Evolutionary conservation across 2,888 invertebrate genomes (phyloP), one percentile per base, ranked within the genome.

Genomic region (Dasysyrphus albostriatus): DNA sequence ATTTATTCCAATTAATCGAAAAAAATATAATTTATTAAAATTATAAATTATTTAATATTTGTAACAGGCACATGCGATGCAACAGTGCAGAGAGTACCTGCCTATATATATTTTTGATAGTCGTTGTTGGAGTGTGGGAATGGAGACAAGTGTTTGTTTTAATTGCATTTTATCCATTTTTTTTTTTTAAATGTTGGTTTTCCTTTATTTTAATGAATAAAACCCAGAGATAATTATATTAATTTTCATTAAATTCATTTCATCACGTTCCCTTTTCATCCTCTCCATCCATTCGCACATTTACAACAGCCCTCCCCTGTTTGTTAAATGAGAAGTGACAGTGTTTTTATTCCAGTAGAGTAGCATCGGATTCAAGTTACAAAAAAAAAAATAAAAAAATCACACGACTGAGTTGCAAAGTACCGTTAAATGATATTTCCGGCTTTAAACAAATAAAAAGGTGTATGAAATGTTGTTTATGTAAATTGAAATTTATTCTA

Each of bases 281-380:
- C 12, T 10, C 19, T 1, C 6, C 54, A 51, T 12, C 24, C 51
- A 51, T 29, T 14, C 29, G 29, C 54, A 19, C 39, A 24, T 42
- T 42, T 14, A 42, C 24, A 24, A 42, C 39, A 7, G 3, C 39
- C 8, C 12, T 39, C 1, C 39, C 8, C 12, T 39, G 24, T 61
- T 14, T 24, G 61, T 34, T 14, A 79, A 79, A 63, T 72, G 63
- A 65, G 63, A 65, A 78, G 44, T 54, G 72, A 56, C 56, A 49
- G 49, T 37, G 10, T 58, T 73, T 56, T 72, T 65, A 73, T 56
- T 73, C 47, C 37, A 32, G 16, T 51, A 37, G 34, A 65, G 19
- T 73, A 58, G 49, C 65, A 73, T 49, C 19, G 34, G 56, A 73
- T 79, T 49, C 9, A 73, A 34, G 58, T 42, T 37, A 73, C 32